Evolutionary conservation across 2,797 vertebrate species (phyloP).

Genomic region (Lacerta viridis): DNA sequence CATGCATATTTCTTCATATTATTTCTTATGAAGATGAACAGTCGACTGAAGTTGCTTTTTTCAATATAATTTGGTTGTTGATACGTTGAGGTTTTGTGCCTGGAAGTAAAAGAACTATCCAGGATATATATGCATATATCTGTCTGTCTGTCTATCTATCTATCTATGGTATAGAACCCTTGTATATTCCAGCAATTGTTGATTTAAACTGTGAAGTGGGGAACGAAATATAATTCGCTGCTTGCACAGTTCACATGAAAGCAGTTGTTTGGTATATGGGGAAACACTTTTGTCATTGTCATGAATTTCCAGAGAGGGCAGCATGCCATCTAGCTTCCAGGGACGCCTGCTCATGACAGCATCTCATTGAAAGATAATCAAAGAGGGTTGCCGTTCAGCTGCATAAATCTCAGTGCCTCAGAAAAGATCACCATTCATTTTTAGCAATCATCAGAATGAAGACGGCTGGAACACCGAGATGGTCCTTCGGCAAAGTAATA

Average conservation of each 20-base stretch:
- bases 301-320: conserved; percentile 61
- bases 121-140: neutral
- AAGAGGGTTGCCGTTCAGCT: conserved; percentile 54
- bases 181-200: neutral
- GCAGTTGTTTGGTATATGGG: conserved; percentile 36
- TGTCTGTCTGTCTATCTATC: too few species aligned
- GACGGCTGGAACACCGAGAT: conserved; percentile 25
- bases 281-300: conserved; percentile 55
- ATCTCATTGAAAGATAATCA: conserved; percentile 67
- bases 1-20: too few species aligned
- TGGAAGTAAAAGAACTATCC: neutral
- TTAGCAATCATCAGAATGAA: conserved; percentile 50
- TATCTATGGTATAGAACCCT: neutral
- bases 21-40: conserved; percentile 1
- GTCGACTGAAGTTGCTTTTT: conserved; percentile 4
- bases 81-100: neutral
- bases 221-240: neutral
- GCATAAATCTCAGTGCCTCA: conserved; percentile 60
- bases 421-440: conserved; percentile 61
- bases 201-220: conserved; percentile 31
- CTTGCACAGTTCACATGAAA: conserved; percentile 22
- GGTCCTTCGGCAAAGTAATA: conserved; percentile 52
- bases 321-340: conserved; percentile 52
- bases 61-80: neutral
- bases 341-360: conserved; percentile 19